Evolutionary conservation across 2,888 invertebrate genomes (phyloP), one percentile per base, ranked within the genome.

Genomic region (Ochlodes sylvanus): DNA sequence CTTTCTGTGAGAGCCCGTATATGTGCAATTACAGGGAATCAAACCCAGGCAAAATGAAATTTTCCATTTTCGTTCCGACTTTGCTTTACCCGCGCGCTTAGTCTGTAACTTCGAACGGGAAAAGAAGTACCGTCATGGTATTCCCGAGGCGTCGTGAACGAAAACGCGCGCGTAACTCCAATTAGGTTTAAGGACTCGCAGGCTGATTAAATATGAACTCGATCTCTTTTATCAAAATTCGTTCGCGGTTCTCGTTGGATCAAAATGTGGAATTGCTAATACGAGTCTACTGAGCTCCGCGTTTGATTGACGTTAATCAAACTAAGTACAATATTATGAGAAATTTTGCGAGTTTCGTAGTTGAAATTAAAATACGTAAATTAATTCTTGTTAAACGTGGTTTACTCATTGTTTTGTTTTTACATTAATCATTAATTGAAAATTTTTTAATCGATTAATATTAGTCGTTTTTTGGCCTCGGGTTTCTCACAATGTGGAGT

Each of bases 151-250:
- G 50, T 27, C 21, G 17, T 2, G 68, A 77, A 79, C 77, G 78
- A 70, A 77, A 80, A 78, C 78, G 78, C 75, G 76, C 71, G 66
- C 75, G 75, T 79, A 77, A 73, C 71, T 71, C 73, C 76, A 79
- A 83, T 77, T 78, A 73, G 74, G 74, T 78, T 75, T 78, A 75
- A 83, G 77, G 79, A 80, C 79, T 81, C 78, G 76, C 64, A 66
- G 67, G 72, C 79, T 88, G 87, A 89, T 88, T 88, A 89, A 87
- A 85, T 84, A 81, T 77, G 77, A 79, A 84, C 83, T 82, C 80
- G 79, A 83, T 83, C 78, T 82, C 72, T 70, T 74, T 75, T 74
- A 79, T 75, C 79, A 76, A 75, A 77, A 78, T 76, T 75, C 73
- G 76, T 76, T 75, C 72, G 70, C 72, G 74, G 69, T 47, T 21